These are phyloP conservation scores for Galendromus occidentalis DNA, from an alignment of 1,140 invertebrate species.

Conservation along the genomic window DNA sequence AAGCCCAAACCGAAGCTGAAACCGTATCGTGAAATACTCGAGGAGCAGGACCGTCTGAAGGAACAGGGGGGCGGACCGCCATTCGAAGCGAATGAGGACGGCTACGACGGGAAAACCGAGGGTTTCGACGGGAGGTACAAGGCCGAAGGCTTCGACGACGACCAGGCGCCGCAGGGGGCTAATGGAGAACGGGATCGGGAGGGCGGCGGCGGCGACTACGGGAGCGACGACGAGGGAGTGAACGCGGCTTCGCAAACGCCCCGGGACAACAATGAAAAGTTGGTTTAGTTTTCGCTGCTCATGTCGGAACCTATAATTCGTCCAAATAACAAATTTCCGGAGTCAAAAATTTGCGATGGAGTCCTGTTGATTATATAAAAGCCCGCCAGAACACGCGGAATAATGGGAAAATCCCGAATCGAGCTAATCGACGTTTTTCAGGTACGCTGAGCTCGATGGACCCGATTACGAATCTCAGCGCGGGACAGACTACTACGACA, in stretches of 20 bases:
- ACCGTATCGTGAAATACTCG: not conserved
- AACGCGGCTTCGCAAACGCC: not conserved
- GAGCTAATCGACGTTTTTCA: not conserved
- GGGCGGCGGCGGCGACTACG: not conserved
- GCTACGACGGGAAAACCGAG: conserved; percentile 2
- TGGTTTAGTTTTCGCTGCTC: not conserved
- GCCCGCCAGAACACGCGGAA: not conserved
- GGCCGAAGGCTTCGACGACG: not conserved
- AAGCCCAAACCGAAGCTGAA: conserved; percentile 10
- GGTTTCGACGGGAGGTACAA: conserved; percentile 3
- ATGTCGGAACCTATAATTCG: no score
- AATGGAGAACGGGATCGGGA: not conserved
- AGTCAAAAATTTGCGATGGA: no score
- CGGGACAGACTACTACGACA: not conserved
- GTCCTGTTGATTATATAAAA: no score
- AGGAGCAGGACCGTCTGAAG: not conserved
- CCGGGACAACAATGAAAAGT: not conserved
- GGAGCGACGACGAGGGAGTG: not conserved
- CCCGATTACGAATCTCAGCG: conserved; percentile 4
- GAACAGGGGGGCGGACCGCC: not conserved
- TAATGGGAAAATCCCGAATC: not conserved
- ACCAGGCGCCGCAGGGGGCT: not conserved
- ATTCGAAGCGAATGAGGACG: not conserved
- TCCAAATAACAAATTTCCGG: no score
- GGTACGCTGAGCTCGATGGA: not conserved